Percentiles rank a stretch among this genome's conserved stretches.
phyloP scores from a whole-genome alignment of 23 tunicate genomes.

The Halocynthia aurantium region DNA sequence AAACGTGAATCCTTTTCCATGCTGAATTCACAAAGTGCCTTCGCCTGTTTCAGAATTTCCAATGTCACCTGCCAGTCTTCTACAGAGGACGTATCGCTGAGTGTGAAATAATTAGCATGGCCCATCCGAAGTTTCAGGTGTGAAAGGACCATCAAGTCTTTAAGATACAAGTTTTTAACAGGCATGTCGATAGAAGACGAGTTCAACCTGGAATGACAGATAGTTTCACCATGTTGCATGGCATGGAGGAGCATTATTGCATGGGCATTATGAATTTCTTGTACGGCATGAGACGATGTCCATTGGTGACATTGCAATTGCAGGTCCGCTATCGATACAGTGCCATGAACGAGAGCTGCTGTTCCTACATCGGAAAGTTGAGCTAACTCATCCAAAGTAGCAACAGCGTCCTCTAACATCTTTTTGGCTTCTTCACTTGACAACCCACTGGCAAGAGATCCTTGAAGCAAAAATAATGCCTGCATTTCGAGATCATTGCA shows the following conservation, averaged over 20 bases:
- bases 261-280: slow-evolving; percentile 43
- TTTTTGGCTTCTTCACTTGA: slow-evolving; percentile 64
- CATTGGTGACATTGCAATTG: slow-evolving; percentile 15
- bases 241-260: slow-evolving; percentile 58
- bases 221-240: slow-evolving; percentile 77
- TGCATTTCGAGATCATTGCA: slow-evolving; percentile 88
- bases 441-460: slow-evolving; percentile 55
- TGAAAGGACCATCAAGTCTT: slow-evolving; percentile 45
- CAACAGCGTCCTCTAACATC: slow-evolving; percentile 75
- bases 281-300: slow-evolving; percentile 28
- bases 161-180: slow-evolving; percentile 35
- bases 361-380: slow-evolving; percentile 55
- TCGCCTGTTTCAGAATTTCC: slow-evolving; percentile 52
- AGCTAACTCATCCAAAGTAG: slow-evolving; percentile 59
- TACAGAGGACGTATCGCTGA: slow-evolving; percentile 15
- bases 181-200: slow-evolving; percentile 38
- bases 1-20: slow-evolving; percentile 40
- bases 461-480: slow-evolving; percentile 61
- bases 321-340: slow-evolving; percentile 44
- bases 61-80: slow-evolving; percentile 36
- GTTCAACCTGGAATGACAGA: slow-evolving; percentile 31
- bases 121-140: slow-evolving; percentile 83
- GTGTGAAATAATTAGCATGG: slow-evolving; percentile 27
- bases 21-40: slow-evolving; percentile 29
- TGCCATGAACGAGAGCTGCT: slow-evolving; percentile 37